Percentiles rank a stretch among this genome's conserved stretches.
Conservation (phyloP, 2,113 vertebrate genomes). For the Microcebus ravelobensis region DNA sequence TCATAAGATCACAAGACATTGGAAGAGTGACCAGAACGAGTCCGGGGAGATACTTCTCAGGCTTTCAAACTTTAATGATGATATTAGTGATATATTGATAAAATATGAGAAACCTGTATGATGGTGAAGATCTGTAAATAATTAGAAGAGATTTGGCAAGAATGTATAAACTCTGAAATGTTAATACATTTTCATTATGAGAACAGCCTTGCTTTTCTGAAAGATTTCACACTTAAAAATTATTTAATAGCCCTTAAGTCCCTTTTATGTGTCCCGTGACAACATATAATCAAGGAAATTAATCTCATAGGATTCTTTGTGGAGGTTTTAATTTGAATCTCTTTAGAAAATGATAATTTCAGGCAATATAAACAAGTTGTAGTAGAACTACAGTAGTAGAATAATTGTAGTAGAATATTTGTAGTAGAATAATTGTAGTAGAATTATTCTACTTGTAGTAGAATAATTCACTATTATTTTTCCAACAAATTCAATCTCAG, state of each 20-base stretch:
- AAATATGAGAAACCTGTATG: not conserved
- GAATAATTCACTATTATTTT: not conserved
- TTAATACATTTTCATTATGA: not conserved
- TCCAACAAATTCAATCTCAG: not conserved
- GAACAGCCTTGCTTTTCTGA: not conserved
- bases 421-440: no score
- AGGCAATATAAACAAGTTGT: not conserved
- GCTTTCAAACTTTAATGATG: not conserved
- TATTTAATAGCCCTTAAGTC: not conserved
- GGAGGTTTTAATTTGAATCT: not conserved
- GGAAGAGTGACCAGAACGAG: not conserved
- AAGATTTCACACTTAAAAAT: not conserved
- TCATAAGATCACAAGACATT: rapidly evolving
- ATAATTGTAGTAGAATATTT: no score
- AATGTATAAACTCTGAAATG: conserved; percentile 20
- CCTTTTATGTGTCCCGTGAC: not conserved
- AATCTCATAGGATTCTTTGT: not conserved
- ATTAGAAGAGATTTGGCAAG: not conserved
- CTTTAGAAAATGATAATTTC: not conserved
- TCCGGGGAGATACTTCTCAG: not conserved
- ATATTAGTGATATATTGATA: not conserved
- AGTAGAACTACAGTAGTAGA: not conserved
- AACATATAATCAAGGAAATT: not conserved
- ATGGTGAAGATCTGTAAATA: not conserved
- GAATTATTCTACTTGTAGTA: not conserved